Conservation (phyloP, 2,797 vertebrate genomes). For the Gephyroberyx darwinii region DNA sequence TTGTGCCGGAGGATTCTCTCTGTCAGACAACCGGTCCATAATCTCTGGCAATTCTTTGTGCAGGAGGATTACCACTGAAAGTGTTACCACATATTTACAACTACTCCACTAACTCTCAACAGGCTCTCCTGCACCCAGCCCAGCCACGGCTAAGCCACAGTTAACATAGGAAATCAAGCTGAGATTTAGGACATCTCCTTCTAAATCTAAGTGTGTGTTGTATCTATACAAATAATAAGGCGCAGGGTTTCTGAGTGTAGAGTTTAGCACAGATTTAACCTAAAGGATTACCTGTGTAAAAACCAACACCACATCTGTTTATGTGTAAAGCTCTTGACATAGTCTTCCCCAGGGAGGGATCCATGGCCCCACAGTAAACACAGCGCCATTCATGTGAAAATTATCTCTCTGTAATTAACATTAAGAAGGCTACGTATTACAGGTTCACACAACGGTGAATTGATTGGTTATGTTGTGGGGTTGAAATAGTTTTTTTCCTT, state of each 20-base stretch:
- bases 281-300: slow-evolving; percentile 78
- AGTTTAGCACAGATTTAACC: slow-evolving; percentile 72
- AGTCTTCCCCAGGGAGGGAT: slow-evolving; percentile 67
- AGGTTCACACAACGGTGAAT: slow-evolving; percentile 57
- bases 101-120: slow-evolving; percentile 84
- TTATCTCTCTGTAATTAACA: slow-evolving; percentile 66
- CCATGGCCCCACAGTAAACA: slow-evolving; percentile 68
- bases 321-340: slow-evolving; percentile 75
- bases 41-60: slow-evolving; percentile 85
- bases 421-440: slow-evolving; percentile 5
- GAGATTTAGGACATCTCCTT: slow-evolving; percentile 78
- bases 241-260: slow-evolving; percentile 53
- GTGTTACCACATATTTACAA: slow-evolving; percentile 86
- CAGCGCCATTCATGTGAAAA: slow-evolving; percentile 69
- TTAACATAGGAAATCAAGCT: slow-evolving; percentile 83
- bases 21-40: slow-evolving; percentile 84
- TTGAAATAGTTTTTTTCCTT: background rate
- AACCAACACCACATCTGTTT: slow-evolving; percentile 69
- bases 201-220: slow-evolving; percentile 66
- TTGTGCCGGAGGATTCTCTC: slow-evolving; percentile 83
- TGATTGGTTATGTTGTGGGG: background rate
- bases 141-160: slow-evolving; percentile 80
- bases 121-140: slow-evolving; percentile 79
- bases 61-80: slow-evolving; percentile 83
- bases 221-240: slow-evolving; percentile 67